Conservation (phyloP, 2,797 vertebrate species). For the Ataeniobius toweri region DNA sequence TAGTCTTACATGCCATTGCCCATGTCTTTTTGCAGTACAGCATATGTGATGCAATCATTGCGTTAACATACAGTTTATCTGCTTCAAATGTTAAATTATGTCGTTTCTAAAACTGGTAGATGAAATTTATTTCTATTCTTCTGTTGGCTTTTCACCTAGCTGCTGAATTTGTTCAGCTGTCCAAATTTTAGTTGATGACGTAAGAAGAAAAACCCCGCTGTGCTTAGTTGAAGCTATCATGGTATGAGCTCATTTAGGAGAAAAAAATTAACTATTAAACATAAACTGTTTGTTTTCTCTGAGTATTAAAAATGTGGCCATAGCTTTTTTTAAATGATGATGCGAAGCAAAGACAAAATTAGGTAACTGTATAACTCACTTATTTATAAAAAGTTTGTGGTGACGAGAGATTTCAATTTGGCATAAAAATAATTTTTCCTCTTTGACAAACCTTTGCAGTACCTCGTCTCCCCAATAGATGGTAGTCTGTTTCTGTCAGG, state of each 20-base stretch:
- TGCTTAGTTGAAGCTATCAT: neutral
- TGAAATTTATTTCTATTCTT: too few species aligned
- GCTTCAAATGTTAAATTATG: too few species aligned
- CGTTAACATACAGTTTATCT: too few species aligned
- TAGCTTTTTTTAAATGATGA: neutral
- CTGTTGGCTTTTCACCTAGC: too few species aligned
- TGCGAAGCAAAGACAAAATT: neutral
- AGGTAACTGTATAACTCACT: neutral
- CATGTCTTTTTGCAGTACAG: too few species aligned
- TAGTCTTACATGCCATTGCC: too few species aligned
- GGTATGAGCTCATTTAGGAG: too few species aligned
- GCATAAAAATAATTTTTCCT: neutral
- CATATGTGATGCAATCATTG: too few species aligned
- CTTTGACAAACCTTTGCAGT: conserved; percentile 22
- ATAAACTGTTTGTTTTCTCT: neutral
- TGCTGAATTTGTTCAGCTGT: neutral
- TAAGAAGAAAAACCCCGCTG: neutral
- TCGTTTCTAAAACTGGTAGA: too few species aligned
- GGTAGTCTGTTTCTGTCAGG: conserved; percentile 37
- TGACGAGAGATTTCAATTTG: neutral
- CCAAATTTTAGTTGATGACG: neutral
- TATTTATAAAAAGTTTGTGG: neutral
- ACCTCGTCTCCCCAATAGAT: conserved; percentile 42
- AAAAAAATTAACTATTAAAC: neutral
- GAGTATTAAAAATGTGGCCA: neutral